phyloP scores from a whole-genome alignment of 1,140 invertebrate species.

The Zaprionus davidi region DNA sequence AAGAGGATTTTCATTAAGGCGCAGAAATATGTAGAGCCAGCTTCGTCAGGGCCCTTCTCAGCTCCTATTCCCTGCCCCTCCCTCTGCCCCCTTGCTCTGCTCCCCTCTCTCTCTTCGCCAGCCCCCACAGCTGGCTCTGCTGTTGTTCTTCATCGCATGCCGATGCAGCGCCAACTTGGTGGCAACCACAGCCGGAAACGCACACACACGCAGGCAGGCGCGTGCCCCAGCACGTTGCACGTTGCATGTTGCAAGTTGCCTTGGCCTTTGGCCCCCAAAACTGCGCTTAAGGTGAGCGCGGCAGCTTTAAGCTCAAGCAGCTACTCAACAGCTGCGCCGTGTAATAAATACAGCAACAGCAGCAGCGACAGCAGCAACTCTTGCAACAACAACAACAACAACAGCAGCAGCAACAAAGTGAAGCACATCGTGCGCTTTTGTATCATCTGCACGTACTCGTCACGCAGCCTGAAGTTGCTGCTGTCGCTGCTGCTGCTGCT shows the following conservation, averaged over 20 bases:
- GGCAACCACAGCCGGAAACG: slow-evolving; percentile 58
- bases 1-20: slow-evolving; percentile 82
- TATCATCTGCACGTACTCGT: slow-evolving; percentile 83
- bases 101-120: too few relatives aligned
- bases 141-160: slow-evolving; percentile 9
- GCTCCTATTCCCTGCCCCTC: slow-evolving; percentile 38
- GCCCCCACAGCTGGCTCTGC: background rate
- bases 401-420: slow-evolving; percentile 53
- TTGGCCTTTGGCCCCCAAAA: slow-evolving; percentile 44
- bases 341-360: slow-evolving; percentile 71
- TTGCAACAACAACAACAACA: slow-evolving; percentile 21
- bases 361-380: slow-evolving; percentile 26
- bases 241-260: slow-evolving; percentile 22
- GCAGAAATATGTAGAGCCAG: slow-evolving; percentile 60
- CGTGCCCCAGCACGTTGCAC: slow-evolving; percentile 60
- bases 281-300: slow-evolving; percentile 14
- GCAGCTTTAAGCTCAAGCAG: slow-evolving; percentile 35
- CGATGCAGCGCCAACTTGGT: slow-evolving; percentile 10
- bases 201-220: slow-evolving; percentile 41
- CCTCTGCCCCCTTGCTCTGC: background rate
- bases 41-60: background rate
- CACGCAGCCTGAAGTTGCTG: slow-evolving; percentile 57
- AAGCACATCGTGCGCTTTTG: slow-evolving; percentile 79
- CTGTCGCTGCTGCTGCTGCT: slow-evolving; percentile 27
- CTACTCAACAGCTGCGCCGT: slow-evolving; percentile 52